These are phyloP conservation scores for Astur gentilis DNA, from an alignment of 2,113 vertebrate genomes.

Conservation along the genomic window DNA sequence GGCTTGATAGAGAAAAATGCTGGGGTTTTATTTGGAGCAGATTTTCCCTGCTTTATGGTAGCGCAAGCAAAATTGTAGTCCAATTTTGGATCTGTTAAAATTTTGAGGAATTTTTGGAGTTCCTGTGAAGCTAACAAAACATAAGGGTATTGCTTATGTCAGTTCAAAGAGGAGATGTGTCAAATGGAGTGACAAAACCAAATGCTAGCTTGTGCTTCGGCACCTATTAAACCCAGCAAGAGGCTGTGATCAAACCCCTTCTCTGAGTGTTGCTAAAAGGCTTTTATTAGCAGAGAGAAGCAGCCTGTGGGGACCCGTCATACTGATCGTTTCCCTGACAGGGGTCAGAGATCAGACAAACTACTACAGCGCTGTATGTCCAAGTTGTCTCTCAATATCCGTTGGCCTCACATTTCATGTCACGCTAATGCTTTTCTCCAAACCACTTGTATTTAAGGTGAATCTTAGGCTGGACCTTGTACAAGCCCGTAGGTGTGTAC, in stretches of 20 bases:
- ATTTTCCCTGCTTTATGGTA: neutral
- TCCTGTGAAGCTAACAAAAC: neutral
- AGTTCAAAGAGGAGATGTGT: neutral
- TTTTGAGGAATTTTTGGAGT: neutral
- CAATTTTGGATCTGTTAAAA: neutral
- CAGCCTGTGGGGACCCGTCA: neutral
- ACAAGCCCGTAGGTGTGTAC: neutral
- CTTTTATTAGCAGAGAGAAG: neutral
- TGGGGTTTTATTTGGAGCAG: neutral
- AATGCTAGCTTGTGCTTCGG: neutral
- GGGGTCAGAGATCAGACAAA: slow-evolving; percentile 23
- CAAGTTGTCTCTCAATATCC: slow-evolving; percentile 1
- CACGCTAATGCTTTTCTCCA: neutral
- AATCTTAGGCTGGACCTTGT: neutral
- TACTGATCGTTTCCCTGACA: neutral
- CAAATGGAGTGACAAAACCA: neutral
- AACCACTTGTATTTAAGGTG: neutral
- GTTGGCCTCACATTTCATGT: neutral
- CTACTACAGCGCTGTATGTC: neutral
- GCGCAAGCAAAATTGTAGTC: neutral
- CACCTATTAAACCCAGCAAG: neutral
- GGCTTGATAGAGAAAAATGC: neutral
- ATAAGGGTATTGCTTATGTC: neutral
- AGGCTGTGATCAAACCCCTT: neutral
- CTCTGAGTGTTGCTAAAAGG: neutral